These are phyloP conservation scores for Drosophila littoralis DNA, from an alignment of 1,140 invertebrate genomes.

Conservation along the genomic window DNA sequence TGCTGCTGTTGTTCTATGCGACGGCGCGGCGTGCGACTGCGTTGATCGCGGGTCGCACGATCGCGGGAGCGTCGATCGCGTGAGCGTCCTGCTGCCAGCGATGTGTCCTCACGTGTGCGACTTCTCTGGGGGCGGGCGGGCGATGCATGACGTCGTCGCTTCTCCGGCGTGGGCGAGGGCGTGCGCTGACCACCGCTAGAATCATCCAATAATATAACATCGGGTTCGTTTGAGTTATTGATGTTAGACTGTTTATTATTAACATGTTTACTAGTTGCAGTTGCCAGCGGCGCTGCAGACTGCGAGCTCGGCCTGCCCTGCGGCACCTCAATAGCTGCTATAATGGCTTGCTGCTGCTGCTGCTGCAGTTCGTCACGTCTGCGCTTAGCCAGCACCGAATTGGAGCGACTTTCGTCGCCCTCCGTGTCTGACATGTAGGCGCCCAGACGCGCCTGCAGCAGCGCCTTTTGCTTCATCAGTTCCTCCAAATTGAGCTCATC, in stretches of 20 bases:
- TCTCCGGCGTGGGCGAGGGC: constrained; percentile 62
- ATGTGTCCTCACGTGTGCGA: constrained; percentile 43
- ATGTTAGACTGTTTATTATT: constrained; percentile 80
- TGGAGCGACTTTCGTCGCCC: constrained; percentile 59
- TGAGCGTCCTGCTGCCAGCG: constrained; percentile 12
- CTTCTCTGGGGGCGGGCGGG: constrained; percentile 39
- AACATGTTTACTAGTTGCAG: constrained; percentile 82
- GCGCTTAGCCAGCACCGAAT: constrained; percentile 41
- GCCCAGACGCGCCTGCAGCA: constrained; percentile 87
- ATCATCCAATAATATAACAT: constrained; percentile 85
- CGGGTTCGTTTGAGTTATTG: constrained; percentile 82
- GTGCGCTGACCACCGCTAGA: constrained; percentile 82
- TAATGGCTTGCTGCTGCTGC: constrained; percentile 15
- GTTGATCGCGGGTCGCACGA: constrained; percentile 25
- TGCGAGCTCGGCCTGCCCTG: constrained; percentile 57
- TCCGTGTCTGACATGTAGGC: constrained; percentile 86
- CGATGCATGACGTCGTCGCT: constrained; percentile 61
- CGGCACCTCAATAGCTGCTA: constrained; percentile 22
- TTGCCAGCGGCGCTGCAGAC: constrained; percentile 68
- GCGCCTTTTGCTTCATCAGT: constrained; percentile 94
- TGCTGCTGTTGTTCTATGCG: constrained; percentile 47
- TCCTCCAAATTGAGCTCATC: constrained; percentile 95
- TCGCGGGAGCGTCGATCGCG: constrained; percentile 52
- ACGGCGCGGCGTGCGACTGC: constrained; percentile 64
- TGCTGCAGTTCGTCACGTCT: constrained; percentile 10